Evolutionary conservation across 2,113 vertebrate genomes (phyloP), one percentile per base, ranked within the genome.

Genomic region (Sitta europaea): DNA sequence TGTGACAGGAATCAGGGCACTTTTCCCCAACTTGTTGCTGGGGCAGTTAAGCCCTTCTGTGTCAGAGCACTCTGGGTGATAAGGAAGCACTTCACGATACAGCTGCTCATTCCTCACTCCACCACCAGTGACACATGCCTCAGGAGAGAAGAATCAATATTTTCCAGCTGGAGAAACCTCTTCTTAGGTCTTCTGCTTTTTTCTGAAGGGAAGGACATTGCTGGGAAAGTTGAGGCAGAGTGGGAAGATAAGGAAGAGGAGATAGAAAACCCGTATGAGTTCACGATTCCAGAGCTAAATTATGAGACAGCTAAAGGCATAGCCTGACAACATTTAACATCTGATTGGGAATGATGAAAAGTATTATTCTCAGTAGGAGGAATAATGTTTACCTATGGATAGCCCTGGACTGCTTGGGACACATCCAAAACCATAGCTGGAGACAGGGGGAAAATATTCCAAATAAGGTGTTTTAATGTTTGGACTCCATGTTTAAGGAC

Each of bases 191-290:
- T 57, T 79, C 21, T 2, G 1, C 1, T 55, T 67, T 77, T 75
- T 73, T 23, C 33, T 67, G 33, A 54, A 65, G 19, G 11, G 11
- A 84, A 85, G 5, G 17, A 5, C 7, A 13, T 21, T 68, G 3
- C 16, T 11, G 2, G 18, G 19, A 47, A 57, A 72, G 11, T 33
- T 3, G 7, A 42, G 8, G 4, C 0, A 0, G 4, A 4, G 1
- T 51, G n/a, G 12, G 4, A 25, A 62, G 3, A 3, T 29, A 54
- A 10, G 5, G 11, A 19, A 71, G 22, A 59, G 18, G 14, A 76
- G 21, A 33, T 4, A 36, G 24, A 51, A 11, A 29, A 71, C 12
- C 23, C 77, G 7, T 25, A 50, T 71, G 13, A 90, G 40, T 27
- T 57, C 35, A 10, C 14, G 10, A 3, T 81, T 94, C n/a, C 63